A percentile compares a stretch with the other conserved stretches of the same genome.
Conservation (phyloP, 2,113 vertebrate genomes). For the Mellivora capensis region DNA sequence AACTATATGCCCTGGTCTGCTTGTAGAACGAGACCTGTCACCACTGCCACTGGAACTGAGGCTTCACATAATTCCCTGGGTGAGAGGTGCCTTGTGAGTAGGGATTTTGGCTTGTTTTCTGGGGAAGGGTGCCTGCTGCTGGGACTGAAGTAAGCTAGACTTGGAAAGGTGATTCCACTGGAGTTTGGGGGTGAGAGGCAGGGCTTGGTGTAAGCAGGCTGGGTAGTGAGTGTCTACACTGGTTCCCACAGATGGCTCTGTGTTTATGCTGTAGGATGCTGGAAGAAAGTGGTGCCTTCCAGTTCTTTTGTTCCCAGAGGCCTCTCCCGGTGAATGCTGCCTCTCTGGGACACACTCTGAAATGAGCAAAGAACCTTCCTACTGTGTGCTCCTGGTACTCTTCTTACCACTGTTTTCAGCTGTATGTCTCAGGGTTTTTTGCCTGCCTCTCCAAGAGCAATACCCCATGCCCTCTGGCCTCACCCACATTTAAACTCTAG, state of each 20-base stretch:
- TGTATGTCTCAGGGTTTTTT: background rate
- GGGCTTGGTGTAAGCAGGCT: background rate
- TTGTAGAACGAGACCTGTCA: background rate
- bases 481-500: background rate
- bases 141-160: background rate
- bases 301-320: background rate
- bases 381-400: background rate
- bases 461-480: background rate
- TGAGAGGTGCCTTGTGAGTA: background rate
- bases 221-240: background rate
- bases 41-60: background rate
- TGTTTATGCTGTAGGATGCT: background rate
- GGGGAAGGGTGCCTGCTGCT: background rate
- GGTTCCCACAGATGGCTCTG: background rate
- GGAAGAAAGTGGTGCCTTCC: background rate
- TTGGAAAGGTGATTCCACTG: background rate
- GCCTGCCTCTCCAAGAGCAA: background rate
- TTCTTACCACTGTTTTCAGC: background rate
- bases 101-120: background rate
- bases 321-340: background rate
- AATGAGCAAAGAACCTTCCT: background rate
- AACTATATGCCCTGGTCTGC: background rate
- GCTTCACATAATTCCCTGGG: background rate
- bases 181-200: background rate
- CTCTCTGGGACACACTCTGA: background rate